phyloP scores from a whole-genome alignment of 1,140 invertebrate species.

The Papilio glaucus region DNA sequence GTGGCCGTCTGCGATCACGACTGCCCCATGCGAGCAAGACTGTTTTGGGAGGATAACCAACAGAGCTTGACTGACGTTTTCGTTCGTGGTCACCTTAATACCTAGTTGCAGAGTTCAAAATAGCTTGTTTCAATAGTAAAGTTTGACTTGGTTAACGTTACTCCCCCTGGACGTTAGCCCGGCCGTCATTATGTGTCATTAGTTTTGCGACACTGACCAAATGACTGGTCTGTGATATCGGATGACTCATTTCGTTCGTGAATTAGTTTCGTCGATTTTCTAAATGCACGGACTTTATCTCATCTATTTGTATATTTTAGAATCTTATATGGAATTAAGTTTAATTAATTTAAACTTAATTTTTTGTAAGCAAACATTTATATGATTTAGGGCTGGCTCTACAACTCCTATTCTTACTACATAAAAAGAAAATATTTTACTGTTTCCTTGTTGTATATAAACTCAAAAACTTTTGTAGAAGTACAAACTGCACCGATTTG shows the following conservation, averaged over 20 bases:
- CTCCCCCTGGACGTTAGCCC: constrained; percentile 69
- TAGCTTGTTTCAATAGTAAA: constrained; percentile 44
- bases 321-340: not conserved
- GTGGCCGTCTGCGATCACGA: constrained; percentile 62
- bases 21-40: constrained; percentile 64
- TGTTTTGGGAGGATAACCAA: constrained; percentile 69
- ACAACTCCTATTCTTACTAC: too few species aligned
- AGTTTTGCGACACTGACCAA: constrained; percentile 83
- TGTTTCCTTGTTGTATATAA: too few species aligned
- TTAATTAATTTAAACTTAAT: not conserved
- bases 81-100: constrained; percentile 34
- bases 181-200: constrained; percentile 82
- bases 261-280: constrained; percentile 77
- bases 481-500: too few species aligned
- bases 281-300: constrained; percentile 57
- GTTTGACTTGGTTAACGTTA: constrained; percentile 43
- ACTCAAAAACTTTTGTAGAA: too few species aligned
- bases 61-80: constrained; percentile 72
- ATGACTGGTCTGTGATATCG: constrained; percentile 80
- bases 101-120: constrained; percentile 47
- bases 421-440: too few species aligned
- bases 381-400: too few species aligned
- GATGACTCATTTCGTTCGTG: constrained; percentile 79
- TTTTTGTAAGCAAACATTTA: too few species aligned
- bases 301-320: constrained; percentile 16